phyloP scores from a whole-genome alignment of 2,113 vertebrate species.

The Gyps fulvus region DNA sequence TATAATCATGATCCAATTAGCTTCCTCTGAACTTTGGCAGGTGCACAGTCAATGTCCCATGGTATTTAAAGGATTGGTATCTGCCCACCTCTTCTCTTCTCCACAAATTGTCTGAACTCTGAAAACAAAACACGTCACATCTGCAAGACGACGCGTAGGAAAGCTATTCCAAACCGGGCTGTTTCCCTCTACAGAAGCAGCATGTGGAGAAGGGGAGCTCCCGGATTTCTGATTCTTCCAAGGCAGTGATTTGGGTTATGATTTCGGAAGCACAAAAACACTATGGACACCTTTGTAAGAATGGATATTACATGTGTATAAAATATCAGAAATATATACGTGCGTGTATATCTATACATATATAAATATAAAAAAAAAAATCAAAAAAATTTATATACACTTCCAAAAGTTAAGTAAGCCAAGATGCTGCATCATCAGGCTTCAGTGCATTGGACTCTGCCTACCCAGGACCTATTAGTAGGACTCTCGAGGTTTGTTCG shows the following conservation, averaged over 20 bases:
- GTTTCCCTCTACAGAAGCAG: not conserved
- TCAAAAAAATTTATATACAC: rapidly evolving
- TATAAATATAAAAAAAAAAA: not conserved
- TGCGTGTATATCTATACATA: rapidly evolving
- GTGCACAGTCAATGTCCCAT: constrained; percentile 64
- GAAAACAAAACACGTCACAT: not conserved
- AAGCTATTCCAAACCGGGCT: not conserved
- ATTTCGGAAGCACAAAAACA: not conserved
- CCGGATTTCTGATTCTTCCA: not conserved
- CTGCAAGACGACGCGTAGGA: rapidly evolving
- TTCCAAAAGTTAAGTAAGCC: not conserved
- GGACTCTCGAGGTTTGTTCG: not conserved
- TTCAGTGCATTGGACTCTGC: rapidly evolving
- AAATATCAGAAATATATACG: not conserved
- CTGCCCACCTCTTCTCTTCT: constrained; percentile 16
- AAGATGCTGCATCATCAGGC: not conserved
- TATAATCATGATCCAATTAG: constrained; percentile 70
- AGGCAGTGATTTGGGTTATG: not conserved
- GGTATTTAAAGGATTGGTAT: constrained; percentile 57
- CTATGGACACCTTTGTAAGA: not conserved
- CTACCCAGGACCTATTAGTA: not conserved
- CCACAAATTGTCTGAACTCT: not conserved
- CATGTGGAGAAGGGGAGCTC: rapidly evolving
- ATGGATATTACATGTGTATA: not conserved
- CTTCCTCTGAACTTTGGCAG: constrained; percentile 67